A percentile compares a stretch with the other conserved stretches of the same genome.
Conservation (phyloP, 2,113 vertebrate species). For the Reinhardtius hippoglossoides region DNA sequence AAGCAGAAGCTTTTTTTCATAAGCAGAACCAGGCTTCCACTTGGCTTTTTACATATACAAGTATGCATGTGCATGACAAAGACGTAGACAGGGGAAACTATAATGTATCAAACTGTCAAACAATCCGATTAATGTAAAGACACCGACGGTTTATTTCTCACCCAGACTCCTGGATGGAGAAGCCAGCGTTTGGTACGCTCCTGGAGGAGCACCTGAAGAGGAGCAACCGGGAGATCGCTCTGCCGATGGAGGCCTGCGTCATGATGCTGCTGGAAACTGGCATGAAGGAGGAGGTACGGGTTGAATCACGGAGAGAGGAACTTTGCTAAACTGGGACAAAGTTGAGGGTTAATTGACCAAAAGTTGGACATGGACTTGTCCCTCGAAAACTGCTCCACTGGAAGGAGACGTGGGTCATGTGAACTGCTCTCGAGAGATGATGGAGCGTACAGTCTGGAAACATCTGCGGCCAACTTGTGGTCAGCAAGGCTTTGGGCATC, state of each 20-base stretch:
- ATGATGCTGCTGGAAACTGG: slow-evolving; percentile 98
- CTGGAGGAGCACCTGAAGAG: slow-evolving; percentile 96
- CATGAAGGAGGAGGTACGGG: slow-evolving; percentile 94
- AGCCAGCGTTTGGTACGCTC: slow-evolving; percentile 92
- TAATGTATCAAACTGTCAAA: too few species aligned
- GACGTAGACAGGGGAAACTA: too few species aligned
- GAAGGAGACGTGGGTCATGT: slow-evolving; percentile 27
- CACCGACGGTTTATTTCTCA: background rate
- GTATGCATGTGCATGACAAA: too few species aligned
- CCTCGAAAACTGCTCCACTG: slow-evolving; percentile 13
- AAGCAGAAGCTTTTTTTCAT: too few species aligned
- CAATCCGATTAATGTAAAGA: background rate
- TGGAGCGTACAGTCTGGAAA: slow-evolving; percentile 53
- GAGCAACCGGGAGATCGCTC: slow-evolving; percentile 91
- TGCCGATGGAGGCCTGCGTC: slow-evolving; percentile 95
- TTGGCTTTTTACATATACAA: too few species aligned
- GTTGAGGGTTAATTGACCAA: slow-evolving; percentile 34
- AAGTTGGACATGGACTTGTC: slow-evolving; percentile 1
- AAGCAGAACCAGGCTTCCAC: too few species aligned
- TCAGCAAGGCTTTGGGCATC: slow-evolving; percentile 35
- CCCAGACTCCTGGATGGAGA: slow-evolving; percentile 94
- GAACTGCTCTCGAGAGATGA: slow-evolving; percentile 20
- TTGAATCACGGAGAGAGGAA: background rate
- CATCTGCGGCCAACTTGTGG: slow-evolving; percentile 60
- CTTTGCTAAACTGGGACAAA: slow-evolving; percentile 33